Evolutionary conservation across 1,140 invertebrate genomes (phyloP), one percentile per base, ranked within the genome.

Genomic region (Lepidostoma basale): DNA sequence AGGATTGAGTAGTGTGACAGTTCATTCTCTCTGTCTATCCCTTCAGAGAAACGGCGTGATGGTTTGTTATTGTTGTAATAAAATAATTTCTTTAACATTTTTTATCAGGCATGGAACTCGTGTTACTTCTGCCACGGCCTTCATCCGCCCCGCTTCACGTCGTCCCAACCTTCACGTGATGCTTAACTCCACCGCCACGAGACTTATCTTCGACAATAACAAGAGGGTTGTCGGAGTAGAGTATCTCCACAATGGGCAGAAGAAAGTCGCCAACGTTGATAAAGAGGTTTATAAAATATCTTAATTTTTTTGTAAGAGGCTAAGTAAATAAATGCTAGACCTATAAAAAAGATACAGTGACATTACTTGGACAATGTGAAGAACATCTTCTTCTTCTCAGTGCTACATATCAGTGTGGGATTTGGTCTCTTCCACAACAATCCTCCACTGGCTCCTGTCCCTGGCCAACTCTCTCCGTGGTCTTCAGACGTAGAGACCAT

Each of bases 121-220:
- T 3, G 87, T 95, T 62, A 95, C 92, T 69, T 87, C 89, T 0
- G 87, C 91, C 0, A 84, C 89, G 45, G 94, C 92, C 0, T 98
- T 94, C 79, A 81, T 98, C 0, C 82, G 92, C 22, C 94, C 95
- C 0, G 91, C 90, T 12, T 85, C 87, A 72, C 82, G 88, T 39
- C 83, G 93, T 14, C 83, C 84, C 33, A 92, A 95, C 79, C 81
- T 94, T 0, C 89, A 93, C 74, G 86, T 94, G 25, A 83, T 93
- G 80, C 79, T 93, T 0, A 92, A 92, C 77, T 85, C 91, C 1
- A 91, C 89, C 0, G 92, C 88, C 0, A 87, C 90, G 0, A 87
- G 80, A 75, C 74, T 85, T 16, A 66, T 84, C n/a, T 75, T 85
- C 3, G 76, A 86, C 70, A 68, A 64, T 3, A 79, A 78, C 5